These are phyloP conservation scores for Petromus typicus DNA, from an alignment of 2,113 vertebrate genomes.

Conservation along the genomic window DNA sequence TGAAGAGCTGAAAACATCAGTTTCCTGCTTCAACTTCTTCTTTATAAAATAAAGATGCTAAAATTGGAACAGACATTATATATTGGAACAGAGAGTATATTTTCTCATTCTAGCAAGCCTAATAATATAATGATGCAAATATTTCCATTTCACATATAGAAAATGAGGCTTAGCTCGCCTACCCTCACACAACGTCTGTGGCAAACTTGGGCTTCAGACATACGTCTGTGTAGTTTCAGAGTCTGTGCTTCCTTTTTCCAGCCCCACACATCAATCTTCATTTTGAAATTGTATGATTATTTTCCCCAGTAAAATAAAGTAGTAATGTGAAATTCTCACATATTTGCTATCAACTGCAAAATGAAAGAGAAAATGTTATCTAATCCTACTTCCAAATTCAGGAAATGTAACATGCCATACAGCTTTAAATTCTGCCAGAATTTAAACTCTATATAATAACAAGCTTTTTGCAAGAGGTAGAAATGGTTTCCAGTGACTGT, in stretches of 20 bases:
- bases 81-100: neutral
- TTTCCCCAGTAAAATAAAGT: conserved; percentile 7
- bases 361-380: conserved; percentile 32
- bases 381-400: conserved; percentile 43
- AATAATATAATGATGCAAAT: neutral
- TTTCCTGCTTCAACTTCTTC: neutral
- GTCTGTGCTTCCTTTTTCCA: neutral
- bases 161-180: neutral
- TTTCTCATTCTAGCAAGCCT: neutral
- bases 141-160: neutral
- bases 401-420: neutral
- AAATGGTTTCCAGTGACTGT: neutral
- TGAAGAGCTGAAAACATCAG: neutral
- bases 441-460: too few species aligned
- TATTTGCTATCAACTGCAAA: conserved; percentile 48
- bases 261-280: neutral
- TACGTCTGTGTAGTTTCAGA: neutral
- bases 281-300: conserved; percentile 28
- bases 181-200: neutral
- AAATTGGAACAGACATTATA: neutral
- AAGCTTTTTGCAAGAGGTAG: neutral
- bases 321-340: neutral
- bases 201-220: neutral
- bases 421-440: neutral
- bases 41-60: neutral